Evolutionary conservation across 2,113 vertebrate genomes (phyloP).

Genomic region (Diadophis punctatus): DNA sequence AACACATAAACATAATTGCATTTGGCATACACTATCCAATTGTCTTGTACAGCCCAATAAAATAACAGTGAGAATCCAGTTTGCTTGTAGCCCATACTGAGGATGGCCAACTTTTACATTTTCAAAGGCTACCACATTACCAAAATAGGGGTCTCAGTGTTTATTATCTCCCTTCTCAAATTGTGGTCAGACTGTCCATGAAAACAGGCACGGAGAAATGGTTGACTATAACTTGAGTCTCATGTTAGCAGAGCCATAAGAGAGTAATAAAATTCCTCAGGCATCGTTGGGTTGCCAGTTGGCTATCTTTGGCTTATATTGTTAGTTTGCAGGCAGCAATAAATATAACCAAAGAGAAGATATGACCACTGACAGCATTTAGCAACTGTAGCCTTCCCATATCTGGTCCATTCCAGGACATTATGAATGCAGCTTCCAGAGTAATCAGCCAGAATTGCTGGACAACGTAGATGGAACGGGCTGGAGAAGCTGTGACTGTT

Average conservation of each 20-base stretch:
- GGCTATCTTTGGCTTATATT: background rate
- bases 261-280: background rate
- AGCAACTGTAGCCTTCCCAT: background rate
- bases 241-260: background rate
- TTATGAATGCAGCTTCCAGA: background rate
- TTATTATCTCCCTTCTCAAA: background rate
- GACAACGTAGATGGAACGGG: background rate
- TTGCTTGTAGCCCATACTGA: background rate
- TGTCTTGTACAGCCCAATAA: background rate
- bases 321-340: background rate
- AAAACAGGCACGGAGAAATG: background rate
- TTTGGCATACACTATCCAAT: background rate
- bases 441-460: background rate
- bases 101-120: background rate
- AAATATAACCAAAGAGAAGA: background rate
- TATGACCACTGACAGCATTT: background rate
- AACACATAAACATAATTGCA: background rate
- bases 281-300: background rate
- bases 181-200: background rate
- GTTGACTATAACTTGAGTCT: background rate
- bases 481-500: background rate
- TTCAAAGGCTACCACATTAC: background rate
- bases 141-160: too few relatives aligned
- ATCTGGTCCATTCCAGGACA: background rate
- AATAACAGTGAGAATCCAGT: background rate